Evolutionary conservation across 1,140 invertebrate genomes (phyloP).

Genomic region (Trichonephila inaurata): DNA sequence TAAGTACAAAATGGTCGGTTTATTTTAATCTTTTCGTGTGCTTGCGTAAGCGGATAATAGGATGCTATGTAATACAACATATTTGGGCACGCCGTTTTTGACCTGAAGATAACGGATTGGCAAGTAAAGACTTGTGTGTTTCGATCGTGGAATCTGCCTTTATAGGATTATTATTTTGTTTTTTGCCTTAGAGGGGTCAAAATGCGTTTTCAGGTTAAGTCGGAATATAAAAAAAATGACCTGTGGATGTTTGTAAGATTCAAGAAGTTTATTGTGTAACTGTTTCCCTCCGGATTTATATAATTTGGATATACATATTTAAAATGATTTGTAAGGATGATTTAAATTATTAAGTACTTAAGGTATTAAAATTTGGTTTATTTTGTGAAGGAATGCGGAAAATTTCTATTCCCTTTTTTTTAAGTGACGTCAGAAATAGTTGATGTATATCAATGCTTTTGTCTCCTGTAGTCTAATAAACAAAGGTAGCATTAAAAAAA

Average conservation of each 20-base stretch:
- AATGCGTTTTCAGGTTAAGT: neutral
- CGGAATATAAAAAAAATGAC: neutral
- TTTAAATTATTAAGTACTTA: too few relatives aligned
- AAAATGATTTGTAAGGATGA: neutral
- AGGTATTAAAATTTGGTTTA: too few relatives aligned
- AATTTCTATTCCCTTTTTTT: too few relatives aligned
- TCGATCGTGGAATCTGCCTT: neutral
- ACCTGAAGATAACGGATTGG: conserved; percentile 1
- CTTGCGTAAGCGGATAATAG: neutral
- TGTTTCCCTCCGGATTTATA: neutral
- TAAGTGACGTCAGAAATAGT: too few relatives aligned
- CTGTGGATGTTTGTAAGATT: neutral
- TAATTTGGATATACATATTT: neutral
- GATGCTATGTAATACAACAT: neutral
- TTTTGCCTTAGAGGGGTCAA: neutral
- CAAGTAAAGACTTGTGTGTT: neutral
- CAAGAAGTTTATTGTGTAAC: neutral
- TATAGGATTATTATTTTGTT: neutral
- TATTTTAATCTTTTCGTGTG: conserved; percentile 3
- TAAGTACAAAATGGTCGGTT: conserved; percentile 16
- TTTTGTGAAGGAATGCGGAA: too few relatives aligned
- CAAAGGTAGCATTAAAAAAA: too few relatives aligned
- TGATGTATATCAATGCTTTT: too few relatives aligned
- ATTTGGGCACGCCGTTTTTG: neutral
- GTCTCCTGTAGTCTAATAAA: too few relatives aligned